Conservation (phyloP, 2,888 invertebrate genomes). For the Orchestes rusci region DNA sequence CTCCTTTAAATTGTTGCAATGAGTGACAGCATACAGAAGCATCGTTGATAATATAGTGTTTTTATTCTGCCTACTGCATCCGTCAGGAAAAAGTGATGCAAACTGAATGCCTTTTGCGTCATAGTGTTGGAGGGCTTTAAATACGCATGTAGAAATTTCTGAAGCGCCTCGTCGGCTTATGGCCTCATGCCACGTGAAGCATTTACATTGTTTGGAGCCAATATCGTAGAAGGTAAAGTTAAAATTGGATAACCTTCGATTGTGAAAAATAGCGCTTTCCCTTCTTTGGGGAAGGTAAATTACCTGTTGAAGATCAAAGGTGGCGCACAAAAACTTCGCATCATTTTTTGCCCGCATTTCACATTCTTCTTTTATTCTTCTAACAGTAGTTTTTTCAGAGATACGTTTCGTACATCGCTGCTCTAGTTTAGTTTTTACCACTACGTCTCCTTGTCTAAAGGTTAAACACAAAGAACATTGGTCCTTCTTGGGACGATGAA, state of each 20-base stretch:
- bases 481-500: constrained; percentile 27
- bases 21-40: constrained; percentile 9
- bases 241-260: constrained; percentile 5
- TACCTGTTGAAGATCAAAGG: constrained; percentile 9
- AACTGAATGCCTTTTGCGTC: constrained; percentile 1
- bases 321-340: not conserved
- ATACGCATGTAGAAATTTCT: constrained; percentile 9
- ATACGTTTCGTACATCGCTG: not conserved
- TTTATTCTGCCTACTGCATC: constrained; percentile 1
- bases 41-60: constrained; percentile 1
- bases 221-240: constrained; percentile 13
- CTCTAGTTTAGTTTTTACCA: constrained; percentile 14
- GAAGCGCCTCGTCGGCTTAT: constrained; percentile 4
- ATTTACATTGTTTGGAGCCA: constrained; percentile 5
- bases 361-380: not conserved
- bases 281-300: constrained; percentile 8
- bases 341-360: not conserved
- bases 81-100: not conserved
- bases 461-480: constrained; percentile 25
- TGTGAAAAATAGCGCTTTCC: constrained; percentile 10
- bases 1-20: constrained; percentile 5
- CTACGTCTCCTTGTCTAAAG: constrained; percentile 19
- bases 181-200: constrained; percentile 8
- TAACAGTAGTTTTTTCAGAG: constrained; percentile 1
- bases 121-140: not conserved